Base-by-base conservation (phyloP, 2,888 invertebrate species). In the Drosophila hamatofila region DNA sequence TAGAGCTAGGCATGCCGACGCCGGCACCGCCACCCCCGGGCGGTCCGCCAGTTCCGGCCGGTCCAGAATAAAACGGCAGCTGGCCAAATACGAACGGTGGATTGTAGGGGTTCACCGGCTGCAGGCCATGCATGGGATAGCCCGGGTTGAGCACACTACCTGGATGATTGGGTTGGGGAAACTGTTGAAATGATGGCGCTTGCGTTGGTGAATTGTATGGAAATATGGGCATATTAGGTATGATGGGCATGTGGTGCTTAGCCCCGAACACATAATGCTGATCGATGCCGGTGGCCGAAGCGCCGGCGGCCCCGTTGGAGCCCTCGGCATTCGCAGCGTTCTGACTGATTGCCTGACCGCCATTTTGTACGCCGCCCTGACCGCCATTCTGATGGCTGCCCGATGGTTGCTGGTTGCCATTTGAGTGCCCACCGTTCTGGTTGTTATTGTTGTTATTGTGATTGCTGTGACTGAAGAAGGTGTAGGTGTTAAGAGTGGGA, bases 111-210 rank as follows among this genome's bases (percentile, higher is more conserved):
- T 93, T 92, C 81, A 91, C 84, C 78, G 92, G 92, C 85, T 92
- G 92, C 51, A 91, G 88, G 75, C 91, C 90, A 48, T 88, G 90
- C 86, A 84, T 84, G 16, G 92, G 92, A 70, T 91, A 91, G 62
- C 91, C 91, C 42, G 92, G 92, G 80, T 92, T 92, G 63, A 92
- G 90, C 18, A 91, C 90, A 82, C 90, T 91, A 82, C 92, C 92
- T 78, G 93, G 93, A 91, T 93, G 92, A 78, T 92, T 92, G 66
- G 93, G 92, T 91, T 93, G 93, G 27, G 92, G 93, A 83, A 92
- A 92, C 82, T 92, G 93, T 88, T 92, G 92, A 91, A 92, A 92
- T 75, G 91, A 85, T 63, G 93, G 92, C 73, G 92, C 89, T 87
- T 78, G 72, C 73, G 92, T 92, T 63, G 92, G 92, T 72, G 91